Conservation (phyloP, 2,113 vertebrate species). For the Myotis davidii region DNA sequence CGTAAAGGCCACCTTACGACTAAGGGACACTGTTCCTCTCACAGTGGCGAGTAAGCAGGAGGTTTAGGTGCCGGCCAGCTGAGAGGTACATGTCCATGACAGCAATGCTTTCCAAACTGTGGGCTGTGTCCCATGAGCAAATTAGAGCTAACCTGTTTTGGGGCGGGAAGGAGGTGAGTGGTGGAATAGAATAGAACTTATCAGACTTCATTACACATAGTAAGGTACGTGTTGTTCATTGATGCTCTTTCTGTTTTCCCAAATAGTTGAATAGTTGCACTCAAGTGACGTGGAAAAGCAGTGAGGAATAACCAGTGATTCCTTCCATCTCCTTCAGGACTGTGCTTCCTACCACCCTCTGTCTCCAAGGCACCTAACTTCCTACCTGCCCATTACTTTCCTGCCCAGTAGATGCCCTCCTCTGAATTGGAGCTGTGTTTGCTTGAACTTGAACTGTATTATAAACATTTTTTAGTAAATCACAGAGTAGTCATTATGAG, state of each 20-base stretch:
- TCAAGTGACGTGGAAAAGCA: background rate
- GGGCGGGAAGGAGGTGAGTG: background rate
- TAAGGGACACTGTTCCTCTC: background rate
- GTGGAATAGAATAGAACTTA: background rate
- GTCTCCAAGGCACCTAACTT: background rate
- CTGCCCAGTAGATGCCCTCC: background rate
- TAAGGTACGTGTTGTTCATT: background rate
- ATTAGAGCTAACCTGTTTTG: background rate
- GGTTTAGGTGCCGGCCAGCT: background rate
- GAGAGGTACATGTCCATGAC: background rate
- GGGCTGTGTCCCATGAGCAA: background rate
- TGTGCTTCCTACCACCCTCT: background rate
- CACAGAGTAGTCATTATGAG: background rate
- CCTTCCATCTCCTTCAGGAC: background rate
- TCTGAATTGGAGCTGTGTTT: background rate
- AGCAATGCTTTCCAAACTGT: background rate
- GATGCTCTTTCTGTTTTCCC: background rate
- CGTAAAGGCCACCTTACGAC: background rate
- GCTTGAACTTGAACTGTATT: background rate
- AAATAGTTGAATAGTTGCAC: background rate
- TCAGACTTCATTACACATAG: background rate
- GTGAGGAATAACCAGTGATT: slow-evolving; percentile 5
- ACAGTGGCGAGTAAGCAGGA: background rate
- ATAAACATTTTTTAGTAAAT: slow-evolving; percentile 44
- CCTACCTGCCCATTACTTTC: background rate